phyloP scores from a whole-genome alignment of 2,888 invertebrate species.

The Pheosia tremula region DNA sequence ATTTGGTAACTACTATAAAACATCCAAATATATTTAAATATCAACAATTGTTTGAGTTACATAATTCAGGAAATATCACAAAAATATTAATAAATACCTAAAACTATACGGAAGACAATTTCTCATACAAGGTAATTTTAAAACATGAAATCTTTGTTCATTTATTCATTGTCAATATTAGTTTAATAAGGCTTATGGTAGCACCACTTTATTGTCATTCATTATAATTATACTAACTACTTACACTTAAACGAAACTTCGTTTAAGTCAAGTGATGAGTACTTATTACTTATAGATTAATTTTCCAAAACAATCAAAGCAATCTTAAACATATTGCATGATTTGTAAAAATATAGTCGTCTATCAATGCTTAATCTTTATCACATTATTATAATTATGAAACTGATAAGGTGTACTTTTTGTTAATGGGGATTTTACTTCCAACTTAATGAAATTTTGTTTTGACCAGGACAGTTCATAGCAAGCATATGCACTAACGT shows the following conservation, averaged over 20 bases:
- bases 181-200: slow-evolving; percentile 53
- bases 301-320: slow-evolving; percentile 1
- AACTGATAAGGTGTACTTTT: no score
- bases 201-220: slow-evolving; percentile 44
- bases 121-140: slow-evolving; percentile 34
- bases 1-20: slow-evolving; percentile 35
- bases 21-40: slow-evolving; percentile 26
- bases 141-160: slow-evolving; percentile 36
- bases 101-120: slow-evolving; percentile 46
- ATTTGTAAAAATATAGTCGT: slow-evolving; percentile 10
- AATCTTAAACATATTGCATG: slow-evolving; percentile 16
- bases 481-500: background rate
- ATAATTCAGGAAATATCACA: slow-evolving; percentile 54
- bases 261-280: slow-evolving; percentile 12
- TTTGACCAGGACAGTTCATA: background rate
- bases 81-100: slow-evolving; percentile 40
- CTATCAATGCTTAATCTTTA: no score
- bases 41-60: slow-evolving; percentile 21
- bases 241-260: slow-evolving; percentile 11
- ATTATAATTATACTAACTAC: slow-evolving; percentile 1
- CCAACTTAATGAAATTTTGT: no score
- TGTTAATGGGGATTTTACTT: no score
- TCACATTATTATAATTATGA: no score
- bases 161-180: slow-evolving; percentile 20
- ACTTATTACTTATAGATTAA: slow-evolving; percentile 1